phyloP scores from a whole-genome alignment of 2,888 invertebrate genomes.

The Sericinus montela region DNA sequence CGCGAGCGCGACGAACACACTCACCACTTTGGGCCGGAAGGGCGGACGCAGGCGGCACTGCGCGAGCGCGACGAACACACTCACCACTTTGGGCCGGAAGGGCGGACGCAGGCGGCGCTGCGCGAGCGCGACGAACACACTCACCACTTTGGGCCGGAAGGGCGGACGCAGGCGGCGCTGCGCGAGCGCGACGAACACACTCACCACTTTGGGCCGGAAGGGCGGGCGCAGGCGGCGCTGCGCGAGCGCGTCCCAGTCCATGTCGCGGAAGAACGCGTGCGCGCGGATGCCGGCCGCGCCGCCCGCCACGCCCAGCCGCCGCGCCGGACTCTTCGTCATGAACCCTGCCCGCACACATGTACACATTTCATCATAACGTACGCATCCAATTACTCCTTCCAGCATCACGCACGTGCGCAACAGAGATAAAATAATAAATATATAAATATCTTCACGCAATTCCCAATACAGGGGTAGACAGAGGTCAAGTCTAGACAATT shows the following conservation, averaged over 20 bases:
- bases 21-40: no score
- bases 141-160: conserved; percentile 98
- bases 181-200: conserved; percentile 91
- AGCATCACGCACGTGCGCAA: no score
- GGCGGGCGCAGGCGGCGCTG: conserved; percentile 95
- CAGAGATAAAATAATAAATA: no score
- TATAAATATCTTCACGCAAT: no score
- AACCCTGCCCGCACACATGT: conserved; percentile 78
- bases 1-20: no score
- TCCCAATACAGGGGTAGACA: no score
- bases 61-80: no score
- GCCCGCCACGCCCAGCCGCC: conserved; percentile 93
- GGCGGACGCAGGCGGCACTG: no score
- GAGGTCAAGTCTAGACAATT: no score
- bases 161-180: conserved; percentile 93
- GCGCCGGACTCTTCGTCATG: conserved; percentile 98
- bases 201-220: conserved; percentile 98
- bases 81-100: conserved; percentile 98
- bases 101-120: conserved; percentile 95
- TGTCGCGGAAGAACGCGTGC: conserved; percentile 95
- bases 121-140: conserved; percentile 97
- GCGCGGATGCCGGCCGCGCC: conserved; percentile 91
- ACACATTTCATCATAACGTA: no score
- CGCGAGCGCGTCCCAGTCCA: conserved; percentile 98
- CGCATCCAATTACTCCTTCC: no score